A percentile compares a stretch with the other conserved stretches of the same genome.
Conservation (phyloP, 2,888 invertebrate species). For the Sialis fuliginosa region DNA sequence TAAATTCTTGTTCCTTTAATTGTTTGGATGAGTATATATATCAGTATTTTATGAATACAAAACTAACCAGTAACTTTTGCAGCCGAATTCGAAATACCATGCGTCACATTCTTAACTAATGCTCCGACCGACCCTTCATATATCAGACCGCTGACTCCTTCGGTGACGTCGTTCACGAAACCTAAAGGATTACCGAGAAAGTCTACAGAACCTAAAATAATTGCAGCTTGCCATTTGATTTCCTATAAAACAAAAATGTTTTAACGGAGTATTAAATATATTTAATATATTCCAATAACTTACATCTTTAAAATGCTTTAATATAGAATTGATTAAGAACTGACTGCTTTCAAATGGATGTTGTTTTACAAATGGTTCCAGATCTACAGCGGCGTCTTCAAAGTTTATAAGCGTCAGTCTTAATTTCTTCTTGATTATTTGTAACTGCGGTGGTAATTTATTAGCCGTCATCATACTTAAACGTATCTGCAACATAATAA, state of each 20-base stretch:
- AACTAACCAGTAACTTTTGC: constrained; percentile 67
- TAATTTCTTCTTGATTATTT: constrained; percentile 64
- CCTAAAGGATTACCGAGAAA: constrained; percentile 96
- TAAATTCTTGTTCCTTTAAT: too few species aligned
- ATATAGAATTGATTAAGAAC: constrained; percentile 61
- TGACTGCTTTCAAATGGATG: constrained; percentile 87
- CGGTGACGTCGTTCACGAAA: constrained; percentile 86
- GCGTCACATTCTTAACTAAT: constrained; percentile 86
- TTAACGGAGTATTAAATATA: constrained; percentile 1
- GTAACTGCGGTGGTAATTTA: constrained; percentile 60
- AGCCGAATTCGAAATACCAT: constrained; percentile 92
- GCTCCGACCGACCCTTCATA: constrained; percentile 86
- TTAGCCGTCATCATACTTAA: constrained; percentile 79
- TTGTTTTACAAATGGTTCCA: constrained; percentile 71
- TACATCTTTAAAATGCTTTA: constrained; percentile 72
- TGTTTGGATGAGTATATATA: too few species aligned
- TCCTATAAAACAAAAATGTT: constrained; percentile 34
- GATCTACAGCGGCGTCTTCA: constrained; percentile 87
- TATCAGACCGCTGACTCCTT: constrained; percentile 82
- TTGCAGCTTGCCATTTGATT: constrained; percentile 86
- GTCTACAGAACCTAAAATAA: constrained; percentile 90
- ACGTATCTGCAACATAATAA: constrained; percentile 38
- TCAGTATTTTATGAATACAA: neutral
- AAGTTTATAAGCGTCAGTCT: constrained; percentile 85
- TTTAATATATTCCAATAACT: constrained; percentile 12